These are phyloP conservation scores for Sycophila texana DNA, from an alignment of 2,888 invertebrate genomes.

Conservation along the genomic window DNA sequence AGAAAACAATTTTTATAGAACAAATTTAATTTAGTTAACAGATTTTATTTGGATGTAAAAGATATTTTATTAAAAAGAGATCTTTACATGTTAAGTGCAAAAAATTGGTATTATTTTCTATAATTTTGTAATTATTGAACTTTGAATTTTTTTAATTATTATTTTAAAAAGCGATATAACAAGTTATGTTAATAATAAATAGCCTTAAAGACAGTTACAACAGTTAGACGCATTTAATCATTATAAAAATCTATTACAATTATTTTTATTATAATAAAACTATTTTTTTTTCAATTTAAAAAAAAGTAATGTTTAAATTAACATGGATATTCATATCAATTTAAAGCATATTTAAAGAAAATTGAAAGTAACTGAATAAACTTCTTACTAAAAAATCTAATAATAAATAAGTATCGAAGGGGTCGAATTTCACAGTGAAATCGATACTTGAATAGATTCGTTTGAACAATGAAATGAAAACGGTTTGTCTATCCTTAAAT, in stretches of 20 bases:
- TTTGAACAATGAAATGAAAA: not conserved
- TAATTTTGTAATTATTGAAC: not conserved
- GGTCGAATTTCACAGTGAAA: too few species aligned
- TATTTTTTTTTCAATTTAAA: not conserved
- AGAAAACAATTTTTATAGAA: too few species aligned
- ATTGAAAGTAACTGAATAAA: too few species aligned
- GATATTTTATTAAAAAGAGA: too few species aligned
- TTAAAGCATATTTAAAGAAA: too few species aligned
- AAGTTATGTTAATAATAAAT: not conserved
- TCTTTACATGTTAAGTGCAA: not conserved
- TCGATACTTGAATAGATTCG: not conserved
- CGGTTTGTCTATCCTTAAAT: conserved; percentile 3
- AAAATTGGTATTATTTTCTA: not conserved
- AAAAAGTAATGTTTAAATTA: not conserved
- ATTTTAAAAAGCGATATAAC: not conserved
- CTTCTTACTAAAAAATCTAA: too few species aligned
- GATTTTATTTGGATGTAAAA: too few species aligned
- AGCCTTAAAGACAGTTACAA: too few species aligned
- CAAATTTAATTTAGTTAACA: too few species aligned
- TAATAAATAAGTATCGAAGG: too few species aligned
- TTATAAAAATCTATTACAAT: not conserved
- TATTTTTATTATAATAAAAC: not conserved
- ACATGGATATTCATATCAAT: too few species aligned
- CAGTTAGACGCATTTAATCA: too few species aligned
- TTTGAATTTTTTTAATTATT: not conserved